A percentile compares a stretch with the other conserved stretches of the same genome.
These are phyloP conservation scores for Bradypodion pumilum DNA, from an alignment of 2,797 vertebrate genomes.

Conservation along the genomic window DNA sequence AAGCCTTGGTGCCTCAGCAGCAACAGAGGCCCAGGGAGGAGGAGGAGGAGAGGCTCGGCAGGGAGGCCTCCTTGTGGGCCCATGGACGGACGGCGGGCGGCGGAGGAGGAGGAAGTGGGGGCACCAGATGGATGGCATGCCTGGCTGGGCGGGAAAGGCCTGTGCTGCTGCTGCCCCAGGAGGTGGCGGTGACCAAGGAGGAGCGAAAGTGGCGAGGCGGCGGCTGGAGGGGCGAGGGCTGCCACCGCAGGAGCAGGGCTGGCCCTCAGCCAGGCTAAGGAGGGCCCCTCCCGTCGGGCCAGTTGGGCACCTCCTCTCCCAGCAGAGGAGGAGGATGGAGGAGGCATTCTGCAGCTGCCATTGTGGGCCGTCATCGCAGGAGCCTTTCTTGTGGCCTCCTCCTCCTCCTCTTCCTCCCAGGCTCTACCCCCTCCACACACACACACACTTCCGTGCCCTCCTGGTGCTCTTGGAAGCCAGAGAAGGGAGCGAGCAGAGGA, in stretches of 20 bases:
- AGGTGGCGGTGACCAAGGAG: not conserved
- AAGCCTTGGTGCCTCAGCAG: slow-evolving; percentile 3
- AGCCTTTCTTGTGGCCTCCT: slow-evolving; percentile 52
- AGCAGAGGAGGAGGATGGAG: too few relatives aligned
- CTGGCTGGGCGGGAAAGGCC: slow-evolving; percentile 10
- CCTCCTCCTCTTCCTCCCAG: not conserved
- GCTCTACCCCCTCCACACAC: too few relatives aligned
- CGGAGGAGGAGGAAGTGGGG: too few relatives aligned
- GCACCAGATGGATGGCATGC: not conserved
- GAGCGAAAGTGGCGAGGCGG: not conserved
- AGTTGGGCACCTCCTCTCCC: not conserved
- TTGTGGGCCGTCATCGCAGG: slow-evolving; percentile 57
- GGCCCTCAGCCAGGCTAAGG: not conserved
- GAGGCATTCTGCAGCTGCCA: not conserved
- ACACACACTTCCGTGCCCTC: too few relatives aligned
- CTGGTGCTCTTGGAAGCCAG: too few relatives aligned
- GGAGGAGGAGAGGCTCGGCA: slow-evolving; percentile 62
- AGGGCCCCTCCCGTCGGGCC: too few relatives aligned
- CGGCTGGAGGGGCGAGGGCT: not conserved
- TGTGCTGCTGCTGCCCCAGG: not conserved
- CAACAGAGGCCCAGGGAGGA: too few relatives aligned
- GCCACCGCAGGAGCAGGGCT: too few relatives aligned
- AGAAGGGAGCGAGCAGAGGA: not conserved
- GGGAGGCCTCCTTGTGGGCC: slow-evolving; percentile 68
- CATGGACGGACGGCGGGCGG: not conserved